A percentile compares a stretch with the other conserved stretches of the same genome.
These are phyloP conservation scores for Myotis lucifugus DNA, from an alignment of 2,113 vertebrate genomes.

Conservation along the genomic window DNA sequence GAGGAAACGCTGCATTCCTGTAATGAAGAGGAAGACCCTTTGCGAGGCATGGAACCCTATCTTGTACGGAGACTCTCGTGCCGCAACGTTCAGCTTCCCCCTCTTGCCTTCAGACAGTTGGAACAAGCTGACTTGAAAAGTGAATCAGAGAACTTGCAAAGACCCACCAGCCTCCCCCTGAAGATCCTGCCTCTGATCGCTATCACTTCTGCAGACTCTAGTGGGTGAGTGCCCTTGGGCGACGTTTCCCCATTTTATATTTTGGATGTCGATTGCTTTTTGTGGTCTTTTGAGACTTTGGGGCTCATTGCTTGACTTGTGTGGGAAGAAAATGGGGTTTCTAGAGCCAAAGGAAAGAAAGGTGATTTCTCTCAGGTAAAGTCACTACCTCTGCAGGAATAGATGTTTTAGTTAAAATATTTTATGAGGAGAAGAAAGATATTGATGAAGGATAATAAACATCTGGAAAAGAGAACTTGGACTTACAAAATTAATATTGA, in stretches of 20 bases:
- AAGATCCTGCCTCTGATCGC: constrained; percentile 94
- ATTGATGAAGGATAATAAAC: not conserved
- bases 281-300: not conserved
- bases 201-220: constrained; percentile 93
- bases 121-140: constrained; percentile 92
- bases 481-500: constrained; percentile 19
- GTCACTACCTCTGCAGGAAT: not conserved
- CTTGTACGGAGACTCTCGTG: constrained; percentile 92
- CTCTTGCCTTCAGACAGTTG: constrained; percentile 93
- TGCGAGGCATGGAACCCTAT: constrained; percentile 91
- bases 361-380: not conserved
- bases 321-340: not conserved
- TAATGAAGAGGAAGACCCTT: constrained; percentile 84
- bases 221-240: constrained; percentile 87
- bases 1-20: constrained; percentile 88
- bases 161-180: constrained; percentile 92
- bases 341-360: not conserved
- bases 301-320: constrained; percentile 41
- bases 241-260: not conserved
- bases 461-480: not conserved
- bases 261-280: not conserved
- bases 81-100: constrained; percentile 93
- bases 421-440: not conserved
- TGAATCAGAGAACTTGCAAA: constrained; percentile 85
- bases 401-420: not conserved